Base-by-base conservation (phyloP, 2,797 vertebrate genomes). In the Chrosomus eos region DNA sequence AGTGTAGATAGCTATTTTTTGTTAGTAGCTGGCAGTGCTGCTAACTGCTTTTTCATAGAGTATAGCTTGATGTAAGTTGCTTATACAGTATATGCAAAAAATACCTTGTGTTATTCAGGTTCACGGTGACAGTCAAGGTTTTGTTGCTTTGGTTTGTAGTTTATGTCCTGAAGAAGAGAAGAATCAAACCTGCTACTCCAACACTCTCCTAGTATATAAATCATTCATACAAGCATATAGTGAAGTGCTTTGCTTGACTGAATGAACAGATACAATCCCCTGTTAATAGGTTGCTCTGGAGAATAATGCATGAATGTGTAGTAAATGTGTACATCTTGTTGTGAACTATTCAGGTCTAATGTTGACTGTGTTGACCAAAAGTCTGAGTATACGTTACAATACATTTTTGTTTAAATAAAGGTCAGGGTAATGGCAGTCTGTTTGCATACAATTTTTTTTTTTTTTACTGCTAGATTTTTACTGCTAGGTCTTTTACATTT, bases 231-330 rank as follows among this genome's bases (percentile, higher is more conserved):
- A 45, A 76, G 79, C 62, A 60, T 40, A 67, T 21, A 4, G 31
- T 28, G 16, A 62, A 55, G 72, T 70, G 10, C 26, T 76, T 76
- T 48, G 33, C 33, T 53, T 64, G 55, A 84, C 58, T 72, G 40
- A 79, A 71, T 7, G 19, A 75, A 64, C 18, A 76, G 28, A 43
- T 5, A 33, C 71, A 76, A 58, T 31, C 28, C 48, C 31, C 4
- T 26, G 40, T 72, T 72, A 67, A 74, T 45, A 33, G 40, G n/a
- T 71, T 68, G 7, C 67, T 60, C 36, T 53, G 62, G 10, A 62
- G 11, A 74, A 62, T 73, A 45, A 45, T 82, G 38, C 19, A 82
- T 31, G 31, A 38, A 74, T 36, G 28, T 74, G 13, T 45, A 13
- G 28, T 68, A 48, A 14, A 36, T 40, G 43, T 40, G 7, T 18